Conservation (phyloP, 2,113 vertebrate genomes). For the Cairina moschata region DNA sequence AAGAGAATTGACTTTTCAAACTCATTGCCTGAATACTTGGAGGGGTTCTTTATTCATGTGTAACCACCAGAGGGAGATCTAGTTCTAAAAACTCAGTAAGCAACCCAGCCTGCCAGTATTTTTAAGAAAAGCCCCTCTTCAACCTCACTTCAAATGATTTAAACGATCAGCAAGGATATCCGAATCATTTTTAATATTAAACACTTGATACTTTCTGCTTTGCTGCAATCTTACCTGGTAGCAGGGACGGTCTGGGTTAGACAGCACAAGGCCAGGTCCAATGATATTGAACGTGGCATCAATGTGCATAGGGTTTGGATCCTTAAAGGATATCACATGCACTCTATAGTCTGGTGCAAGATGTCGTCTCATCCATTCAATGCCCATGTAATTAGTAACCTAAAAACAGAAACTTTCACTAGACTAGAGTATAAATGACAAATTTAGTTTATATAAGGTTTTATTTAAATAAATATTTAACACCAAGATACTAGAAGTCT, state of each 20-base stretch:
- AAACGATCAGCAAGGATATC: no score
- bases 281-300: conserved; percentile 99
- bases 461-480: background rate
- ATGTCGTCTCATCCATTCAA: conserved; percentile 98
- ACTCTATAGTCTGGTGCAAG: conserved; percentile 93
- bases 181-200: no score
- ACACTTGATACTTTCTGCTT: background rate
- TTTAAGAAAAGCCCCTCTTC: background rate
- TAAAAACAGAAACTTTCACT: conserved; percentile 56
- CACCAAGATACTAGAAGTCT: background rate
- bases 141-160: accelerated
- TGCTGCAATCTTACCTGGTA: conserved; percentile 81
- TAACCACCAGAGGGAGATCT: conserved; percentile 20
- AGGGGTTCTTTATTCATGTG: background rate
- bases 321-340: conserved; percentile 94
- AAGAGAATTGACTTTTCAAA: background rate
- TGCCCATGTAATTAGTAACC: conserved; percentile 97
- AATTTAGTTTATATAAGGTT: background rate
- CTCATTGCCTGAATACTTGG: accelerated
- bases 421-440: background rate
- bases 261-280: conserved; percentile 94
- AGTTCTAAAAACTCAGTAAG: background rate
- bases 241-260: conserved; percentile 96
- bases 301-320: conserved; percentile 99
- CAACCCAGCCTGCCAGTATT: background rate